Evolutionary conservation across 2,113 vertebrate species (phyloP).

Genomic region (Triplophysa siluroides): DNA sequence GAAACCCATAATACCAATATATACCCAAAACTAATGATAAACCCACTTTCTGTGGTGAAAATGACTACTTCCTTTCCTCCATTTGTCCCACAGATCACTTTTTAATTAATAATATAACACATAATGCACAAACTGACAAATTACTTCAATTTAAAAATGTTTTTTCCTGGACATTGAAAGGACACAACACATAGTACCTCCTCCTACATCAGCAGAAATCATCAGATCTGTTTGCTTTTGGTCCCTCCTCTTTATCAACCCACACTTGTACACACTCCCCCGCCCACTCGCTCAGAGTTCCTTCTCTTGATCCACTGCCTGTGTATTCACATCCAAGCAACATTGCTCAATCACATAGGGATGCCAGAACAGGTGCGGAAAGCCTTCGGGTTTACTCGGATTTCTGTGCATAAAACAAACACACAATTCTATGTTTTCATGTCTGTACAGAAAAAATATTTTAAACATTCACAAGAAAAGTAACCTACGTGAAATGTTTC

Average conservation of each 20-base stretch:
- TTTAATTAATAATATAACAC: background rate
- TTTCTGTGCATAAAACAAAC: no score
- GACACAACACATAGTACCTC: background rate
- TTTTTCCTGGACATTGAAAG: background rate
- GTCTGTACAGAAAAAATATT: no score
- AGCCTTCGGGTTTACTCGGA: no score
- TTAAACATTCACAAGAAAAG: no score
- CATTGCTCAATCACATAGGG: background rate
- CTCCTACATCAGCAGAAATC: background rate
- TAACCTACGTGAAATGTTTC: no score
- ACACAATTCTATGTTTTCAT: no score
- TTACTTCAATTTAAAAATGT: background rate
- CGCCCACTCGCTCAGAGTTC: background rate
- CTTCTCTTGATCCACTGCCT: slow-evolving; percentile 1
- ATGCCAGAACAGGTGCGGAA: no score
- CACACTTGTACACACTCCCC: background rate
- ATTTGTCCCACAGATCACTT: slow-evolving; percentile 2
- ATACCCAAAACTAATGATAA: no score
- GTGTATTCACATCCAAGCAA: background rate
- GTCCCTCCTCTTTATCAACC: background rate
- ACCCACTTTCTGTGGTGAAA: background rate
- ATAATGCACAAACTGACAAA: background rate
- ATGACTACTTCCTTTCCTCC: background rate
- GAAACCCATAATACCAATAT: no score
- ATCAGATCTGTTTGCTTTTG: background rate